These are phyloP conservation scores for Euwallacea fornicatus DNA, from an alignment of 1,140 invertebrate species.

Conservation along the genomic window DNA sequence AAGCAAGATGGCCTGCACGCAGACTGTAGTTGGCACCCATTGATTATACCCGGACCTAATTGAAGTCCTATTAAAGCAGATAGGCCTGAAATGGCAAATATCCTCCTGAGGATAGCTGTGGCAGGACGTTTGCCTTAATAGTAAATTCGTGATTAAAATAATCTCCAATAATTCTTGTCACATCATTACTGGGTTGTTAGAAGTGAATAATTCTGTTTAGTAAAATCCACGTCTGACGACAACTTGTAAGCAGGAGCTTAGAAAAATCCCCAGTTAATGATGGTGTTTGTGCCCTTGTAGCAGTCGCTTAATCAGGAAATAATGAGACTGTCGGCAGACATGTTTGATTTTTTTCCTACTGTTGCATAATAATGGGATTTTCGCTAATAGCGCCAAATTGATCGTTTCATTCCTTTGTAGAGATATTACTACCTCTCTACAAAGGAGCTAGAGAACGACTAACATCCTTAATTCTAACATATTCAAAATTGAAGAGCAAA, in stretches of 20 bases:
- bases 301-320: not conserved
- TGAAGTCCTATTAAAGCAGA: not conserved
- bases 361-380: not conserved
- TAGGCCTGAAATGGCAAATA: not conserved
- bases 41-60: not conserved
- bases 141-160: not conserved
- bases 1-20: not conserved
- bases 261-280: not conserved
- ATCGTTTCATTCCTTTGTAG: too few relatives aligned
- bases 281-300: not conserved
- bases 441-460: too few relatives aligned
- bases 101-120: not conserved
- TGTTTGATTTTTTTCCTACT: too few relatives aligned
- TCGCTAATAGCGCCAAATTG: not conserved
- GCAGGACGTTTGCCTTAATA: not conserved
- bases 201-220: not conserved
- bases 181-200: not conserved
- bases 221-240: not conserved
- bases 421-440: too few relatives aligned
- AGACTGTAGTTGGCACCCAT: not conserved
- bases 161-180: not conserved
- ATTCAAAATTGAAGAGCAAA: too few relatives aligned
- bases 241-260: too few relatives aligned
- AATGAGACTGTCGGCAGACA: not conserved
- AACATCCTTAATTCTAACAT: too few relatives aligned